A percentile compares a stretch with the other conserved stretches of the same genome.
Evolutionary conservation across 1,140 invertebrate genomes (phyloP).

Genomic region (Drosophila micromelanica): DNA sequence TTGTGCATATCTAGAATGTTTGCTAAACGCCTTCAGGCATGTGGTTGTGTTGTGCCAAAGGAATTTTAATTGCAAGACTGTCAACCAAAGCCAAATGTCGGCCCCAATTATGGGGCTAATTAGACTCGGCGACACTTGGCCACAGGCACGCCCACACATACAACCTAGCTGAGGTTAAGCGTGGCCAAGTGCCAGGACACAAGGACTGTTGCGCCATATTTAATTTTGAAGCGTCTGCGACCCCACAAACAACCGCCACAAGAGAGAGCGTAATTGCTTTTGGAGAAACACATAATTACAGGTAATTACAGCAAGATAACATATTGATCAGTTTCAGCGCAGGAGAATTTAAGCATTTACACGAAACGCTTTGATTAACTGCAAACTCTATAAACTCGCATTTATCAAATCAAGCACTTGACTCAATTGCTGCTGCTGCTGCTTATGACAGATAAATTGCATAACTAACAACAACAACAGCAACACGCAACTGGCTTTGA

Average conservation of each 20-base stretch:
- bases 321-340: neutral
- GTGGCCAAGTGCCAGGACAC: neutral
- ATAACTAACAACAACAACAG: slow-evolving; percentile 7
- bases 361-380: neutral
- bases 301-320: slow-evolving; percentile 4
- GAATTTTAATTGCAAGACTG: slow-evolving; percentile 44
- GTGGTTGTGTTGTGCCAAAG: slow-evolving; percentile 27
- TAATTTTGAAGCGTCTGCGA: slow-evolving; percentile 17
- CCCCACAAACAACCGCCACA: slow-evolving; percentile 10
- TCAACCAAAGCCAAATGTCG: slow-evolving; percentile 30
- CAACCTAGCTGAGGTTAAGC: neutral
- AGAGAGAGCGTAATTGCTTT: slow-evolving; percentile 29
- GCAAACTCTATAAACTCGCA: neutral
- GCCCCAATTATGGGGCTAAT: slow-evolving; percentile 44
- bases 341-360: neutral
- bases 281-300: slow-evolving; percentile 16
- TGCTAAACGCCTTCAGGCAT: slow-evolving; percentile 9
- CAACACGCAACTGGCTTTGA: slow-evolving; percentile 25
- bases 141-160: slow-evolving; percentile 7
- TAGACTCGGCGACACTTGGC: slow-evolving; percentile 39
- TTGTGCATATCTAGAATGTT: neutral
- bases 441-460: slow-evolving; percentile 21
- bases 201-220: slow-evolving; percentile 9
- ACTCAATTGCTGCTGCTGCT: slow-evolving; percentile 19
- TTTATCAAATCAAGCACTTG: slow-evolving; percentile 3